Evolutionary conservation across 1,140 invertebrate genomes (phyloP).

Genomic region (Aphelinus atriplicis): DNA sequence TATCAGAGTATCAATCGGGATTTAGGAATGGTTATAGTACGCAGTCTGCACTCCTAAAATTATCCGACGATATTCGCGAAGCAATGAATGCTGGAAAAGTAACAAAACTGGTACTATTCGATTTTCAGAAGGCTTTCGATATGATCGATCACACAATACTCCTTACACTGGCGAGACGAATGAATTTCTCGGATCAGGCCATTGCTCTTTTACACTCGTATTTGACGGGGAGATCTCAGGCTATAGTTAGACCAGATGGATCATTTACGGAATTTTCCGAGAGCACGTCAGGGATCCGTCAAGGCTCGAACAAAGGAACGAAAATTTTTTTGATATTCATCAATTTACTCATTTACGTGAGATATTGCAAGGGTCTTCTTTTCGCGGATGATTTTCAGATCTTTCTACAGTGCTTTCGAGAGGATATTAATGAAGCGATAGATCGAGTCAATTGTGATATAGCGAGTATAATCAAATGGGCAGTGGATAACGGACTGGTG

Average conservation of each 20-base stretch:
- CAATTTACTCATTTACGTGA: too few relatives aligned
- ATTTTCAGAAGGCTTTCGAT: conserved; percentile 21
- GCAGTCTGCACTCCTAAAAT: background rate
- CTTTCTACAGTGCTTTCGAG: too few relatives aligned
- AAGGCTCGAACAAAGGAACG: background rate
- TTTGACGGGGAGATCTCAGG: too few relatives aligned
- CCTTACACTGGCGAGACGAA: background rate
- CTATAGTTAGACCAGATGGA: too few relatives aligned
- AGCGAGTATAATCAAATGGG: background rate
- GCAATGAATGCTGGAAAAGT: background rate
- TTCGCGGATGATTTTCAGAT: too few relatives aligned
- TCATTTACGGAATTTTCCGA: too few relatives aligned
- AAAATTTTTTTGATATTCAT: too few relatives aligned
- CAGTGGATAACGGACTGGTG: background rate
- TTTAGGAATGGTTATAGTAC: background rate
- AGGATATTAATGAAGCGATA: too few relatives aligned
- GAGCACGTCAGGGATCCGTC: background rate
- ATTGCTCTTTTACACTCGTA: background rate
- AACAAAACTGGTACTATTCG: conserved; percentile 5
- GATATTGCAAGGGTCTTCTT: too few relatives aligned
- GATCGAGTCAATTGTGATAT: background rate
- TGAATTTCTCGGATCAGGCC: background rate
- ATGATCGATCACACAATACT: background rate
- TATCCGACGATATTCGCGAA: background rate
- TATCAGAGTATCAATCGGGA: background rate